Conservation (phyloP, 2,888 invertebrate species). For the Dasysyrphus albostriatus region DNA sequence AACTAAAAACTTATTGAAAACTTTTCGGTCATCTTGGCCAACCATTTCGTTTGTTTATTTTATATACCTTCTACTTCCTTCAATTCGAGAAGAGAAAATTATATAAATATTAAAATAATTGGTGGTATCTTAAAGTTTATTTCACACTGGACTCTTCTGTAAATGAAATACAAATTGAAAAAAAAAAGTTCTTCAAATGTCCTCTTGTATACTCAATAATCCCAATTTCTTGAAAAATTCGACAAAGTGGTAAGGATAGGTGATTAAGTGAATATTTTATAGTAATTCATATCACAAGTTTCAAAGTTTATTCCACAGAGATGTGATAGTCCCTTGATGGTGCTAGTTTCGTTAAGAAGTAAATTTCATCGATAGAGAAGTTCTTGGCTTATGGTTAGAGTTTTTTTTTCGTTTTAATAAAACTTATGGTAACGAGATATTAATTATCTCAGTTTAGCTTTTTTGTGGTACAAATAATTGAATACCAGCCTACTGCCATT, state of each 20-base stretch:
- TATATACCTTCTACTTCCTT: neutral
- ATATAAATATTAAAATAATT: neutral
- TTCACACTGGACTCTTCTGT: neutral
- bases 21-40: conserved; percentile 2
- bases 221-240: neutral
- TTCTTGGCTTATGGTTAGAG: neutral
- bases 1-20: conserved; percentile 26
- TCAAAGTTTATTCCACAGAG: neutral
- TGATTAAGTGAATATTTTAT: neutral
- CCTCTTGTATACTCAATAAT: neutral
- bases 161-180: neutral
- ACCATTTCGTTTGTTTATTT: neutral
- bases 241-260: neutral
- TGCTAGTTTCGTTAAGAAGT: neutral
- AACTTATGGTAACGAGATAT: neutral
- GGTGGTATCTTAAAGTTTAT: neutral
- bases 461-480: neutral
- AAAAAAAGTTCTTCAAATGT: neutral
- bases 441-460: neutral
- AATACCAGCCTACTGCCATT: neutral
- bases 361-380: neutral
- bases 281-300: neutral
- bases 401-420: neutral
- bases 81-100: neutral
- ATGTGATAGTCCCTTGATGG: neutral